Conservation (phyloP, 2,113 vertebrate species). For the Gambusia holbrooki region DNA sequence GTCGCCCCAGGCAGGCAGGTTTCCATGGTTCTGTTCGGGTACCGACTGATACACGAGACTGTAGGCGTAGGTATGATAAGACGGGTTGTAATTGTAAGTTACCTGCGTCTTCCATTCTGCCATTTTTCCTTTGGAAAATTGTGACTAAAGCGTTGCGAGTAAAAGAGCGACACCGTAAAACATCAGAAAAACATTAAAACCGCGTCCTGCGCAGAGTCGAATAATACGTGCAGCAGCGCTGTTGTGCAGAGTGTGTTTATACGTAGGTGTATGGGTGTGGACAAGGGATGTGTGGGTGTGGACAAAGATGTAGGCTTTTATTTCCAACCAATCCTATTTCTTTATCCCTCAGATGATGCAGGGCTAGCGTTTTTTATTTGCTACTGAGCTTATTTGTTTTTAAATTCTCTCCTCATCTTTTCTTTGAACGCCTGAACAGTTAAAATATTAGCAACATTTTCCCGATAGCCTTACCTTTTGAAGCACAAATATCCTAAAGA, state of each 20-base stretch:
- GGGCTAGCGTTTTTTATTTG: neutral
- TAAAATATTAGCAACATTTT: too few species aligned
- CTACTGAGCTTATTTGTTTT: neutral
- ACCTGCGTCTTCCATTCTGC: slow-evolving; percentile 78
- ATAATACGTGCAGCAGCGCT: too few species aligned
- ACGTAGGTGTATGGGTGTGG: neutral
- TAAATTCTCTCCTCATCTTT: too few species aligned
- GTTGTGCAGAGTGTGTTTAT: slow-evolving; percentile 14
- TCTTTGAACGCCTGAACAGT: too few species aligned
- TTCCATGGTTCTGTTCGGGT: slow-evolving; percentile 59
- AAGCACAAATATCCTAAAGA: too few species aligned
- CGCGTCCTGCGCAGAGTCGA: too few species aligned
- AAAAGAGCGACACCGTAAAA: neutral
- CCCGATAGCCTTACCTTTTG: too few species aligned
- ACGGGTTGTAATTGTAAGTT: slow-evolving; percentile 69
- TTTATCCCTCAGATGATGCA: too few species aligned
- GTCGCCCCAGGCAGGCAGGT: slow-evolving; percentile 56
- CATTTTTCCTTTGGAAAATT: slow-evolving; percentile 47
- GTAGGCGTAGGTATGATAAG: slow-evolving; percentile 76
- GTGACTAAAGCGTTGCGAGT: too few species aligned
- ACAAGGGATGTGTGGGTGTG: slow-evolving; percentile 36
- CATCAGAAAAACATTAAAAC: too few species aligned
- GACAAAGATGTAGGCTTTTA: neutral
- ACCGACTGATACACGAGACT: slow-evolving; percentile 69
- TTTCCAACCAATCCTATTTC: neutral